Conservation (phyloP, 2,888 invertebrate genomes). For the Schrankia costaestrigalis region DNA sequence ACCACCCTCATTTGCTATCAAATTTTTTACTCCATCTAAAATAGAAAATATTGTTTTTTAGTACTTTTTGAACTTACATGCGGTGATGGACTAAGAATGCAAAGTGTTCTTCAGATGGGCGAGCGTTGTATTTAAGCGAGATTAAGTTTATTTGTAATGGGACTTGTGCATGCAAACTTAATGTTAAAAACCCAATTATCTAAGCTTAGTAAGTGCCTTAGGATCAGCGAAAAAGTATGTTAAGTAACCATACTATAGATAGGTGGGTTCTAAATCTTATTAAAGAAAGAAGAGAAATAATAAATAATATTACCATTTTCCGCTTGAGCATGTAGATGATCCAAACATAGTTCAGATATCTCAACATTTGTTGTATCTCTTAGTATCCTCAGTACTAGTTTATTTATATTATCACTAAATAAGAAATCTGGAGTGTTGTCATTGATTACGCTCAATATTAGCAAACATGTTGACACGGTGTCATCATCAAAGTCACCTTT, state of each 20-base stretch:
- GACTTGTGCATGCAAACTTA: no score
- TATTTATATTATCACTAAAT: conserved; percentile 78
- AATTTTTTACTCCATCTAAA: conserved; percentile 87
- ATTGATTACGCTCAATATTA: conserved; percentile 82
- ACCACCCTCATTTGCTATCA: conserved; percentile 87
- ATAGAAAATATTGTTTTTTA: background rate
- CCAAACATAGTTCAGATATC: conserved; percentile 87
- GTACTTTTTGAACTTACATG: no score
- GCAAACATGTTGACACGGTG: conserved; percentile 75
- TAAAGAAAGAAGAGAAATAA: no score
- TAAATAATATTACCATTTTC: conserved; percentile 89
- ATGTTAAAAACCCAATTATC: no score
- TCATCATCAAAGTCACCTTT: conserved; percentile 80
- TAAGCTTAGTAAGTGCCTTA: no score
- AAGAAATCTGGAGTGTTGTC: conserved; percentile 83
- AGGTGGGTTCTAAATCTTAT: no score
- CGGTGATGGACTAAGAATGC: no score
- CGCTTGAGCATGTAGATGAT: conserved; percentile 87
- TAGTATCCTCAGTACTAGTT: conserved; percentile 82
- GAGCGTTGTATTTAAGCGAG: no score
- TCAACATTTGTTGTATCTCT: conserved; percentile 84
- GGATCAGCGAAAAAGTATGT: no score
- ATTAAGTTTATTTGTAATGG: no score
- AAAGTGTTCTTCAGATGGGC: no score
- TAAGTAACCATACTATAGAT: no score